Percentiles rank a stretch among this genome's conserved stretches.
These are phyloP conservation scores for Gymnocephalus cernua DNA, from an alignment of 2,113 vertebrate species.

Conservation along the genomic window DNA sequence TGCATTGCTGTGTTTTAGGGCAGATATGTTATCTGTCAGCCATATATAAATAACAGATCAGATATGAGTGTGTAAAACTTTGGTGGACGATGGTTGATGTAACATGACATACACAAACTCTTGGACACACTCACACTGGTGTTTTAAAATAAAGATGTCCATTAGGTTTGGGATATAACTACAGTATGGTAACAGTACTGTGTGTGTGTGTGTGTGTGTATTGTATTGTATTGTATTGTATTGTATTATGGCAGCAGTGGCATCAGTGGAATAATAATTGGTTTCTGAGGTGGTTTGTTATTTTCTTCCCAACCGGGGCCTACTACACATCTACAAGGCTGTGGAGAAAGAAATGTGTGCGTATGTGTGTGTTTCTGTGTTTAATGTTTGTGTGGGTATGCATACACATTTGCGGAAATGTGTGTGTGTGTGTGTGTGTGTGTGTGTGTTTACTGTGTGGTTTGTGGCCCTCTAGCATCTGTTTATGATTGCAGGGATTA, in stretches of 20 bases:
- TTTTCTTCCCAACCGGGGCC: constrained; percentile 34
- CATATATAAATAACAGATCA: constrained; percentile 37
- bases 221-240: constrained; percentile 24
- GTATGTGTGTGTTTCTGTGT: constrained; percentile 4
- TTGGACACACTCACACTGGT: constrained; percentile 12
- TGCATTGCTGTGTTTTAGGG: constrained; percentile 24
- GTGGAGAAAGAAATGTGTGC: constrained; percentile 22
- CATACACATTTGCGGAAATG: constrained; percentile 34
- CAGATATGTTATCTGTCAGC: constrained; percentile 31
- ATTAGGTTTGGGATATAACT: constrained; percentile 49
- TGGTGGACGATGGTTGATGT: constrained; percentile 11
- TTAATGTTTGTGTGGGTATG: constrained; percentile 28
- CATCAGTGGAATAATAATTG: constrained; percentile 50
- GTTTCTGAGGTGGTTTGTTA: constrained; percentile 58
- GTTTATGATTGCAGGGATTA: constrained; percentile 82
- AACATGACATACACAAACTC: constrained; percentile 9
- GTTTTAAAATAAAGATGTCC: constrained; percentile 28
- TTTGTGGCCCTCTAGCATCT: constrained; percentile 74
- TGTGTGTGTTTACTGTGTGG: constrained; percentile 67
- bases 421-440: constrained; percentile 31
- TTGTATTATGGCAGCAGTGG: constrained; percentile 41
- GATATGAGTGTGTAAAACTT: constrained; percentile 35
- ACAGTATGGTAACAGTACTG: neutral
- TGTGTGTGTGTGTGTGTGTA: constrained; percentile 32
- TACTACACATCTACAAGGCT: constrained; percentile 19